These are phyloP conservation scores for Oncorhynchus tshawytscha DNA, from an alignment of 2,113 vertebrate genomes.

Conservation along the genomic window DNA sequence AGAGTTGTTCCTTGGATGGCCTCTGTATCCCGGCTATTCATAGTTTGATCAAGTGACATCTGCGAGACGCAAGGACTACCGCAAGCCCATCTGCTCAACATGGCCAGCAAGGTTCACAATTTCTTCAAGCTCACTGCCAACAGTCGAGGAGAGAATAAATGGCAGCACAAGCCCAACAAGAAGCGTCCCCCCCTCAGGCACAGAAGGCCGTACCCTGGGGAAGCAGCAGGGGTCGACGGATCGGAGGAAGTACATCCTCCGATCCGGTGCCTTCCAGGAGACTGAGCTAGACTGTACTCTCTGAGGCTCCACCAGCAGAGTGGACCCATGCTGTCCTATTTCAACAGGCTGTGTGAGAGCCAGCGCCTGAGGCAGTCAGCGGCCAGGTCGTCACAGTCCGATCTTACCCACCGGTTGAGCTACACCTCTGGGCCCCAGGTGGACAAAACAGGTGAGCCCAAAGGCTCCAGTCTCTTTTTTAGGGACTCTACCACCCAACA, in stretches of 20 bases:
- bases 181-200: conserved; percentile 49
- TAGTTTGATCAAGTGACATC: conserved; percentile 76
- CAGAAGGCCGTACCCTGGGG: not conserved
- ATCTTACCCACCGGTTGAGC: not conserved
- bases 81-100: conserved; percentile 51
- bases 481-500: not conserved
- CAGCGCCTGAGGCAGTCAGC: not conserved
- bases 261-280: not conserved
- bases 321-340: not conserved
- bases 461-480: not conserved
- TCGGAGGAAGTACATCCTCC: conserved; percentile 64
- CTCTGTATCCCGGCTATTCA: conserved; percentile 70
- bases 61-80: conserved; percentile 75
- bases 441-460: not conserved
- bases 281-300: not conserved
- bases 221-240: conserved; percentile 18
- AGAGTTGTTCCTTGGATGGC: conserved; percentile 75
- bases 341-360: not conserved
- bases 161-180: conserved; percentile 69
- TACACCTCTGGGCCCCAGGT: not conserved
- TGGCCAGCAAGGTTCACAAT: conserved; percentile 60
- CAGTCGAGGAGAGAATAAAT: conserved; percentile 35
- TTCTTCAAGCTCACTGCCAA: conserved; percentile 65
- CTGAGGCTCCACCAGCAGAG: not conserved
- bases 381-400: not conserved